Base-by-base conservation (phyloP, 1,140 invertebrate genomes). In the Argopecten irradians region DNA sequence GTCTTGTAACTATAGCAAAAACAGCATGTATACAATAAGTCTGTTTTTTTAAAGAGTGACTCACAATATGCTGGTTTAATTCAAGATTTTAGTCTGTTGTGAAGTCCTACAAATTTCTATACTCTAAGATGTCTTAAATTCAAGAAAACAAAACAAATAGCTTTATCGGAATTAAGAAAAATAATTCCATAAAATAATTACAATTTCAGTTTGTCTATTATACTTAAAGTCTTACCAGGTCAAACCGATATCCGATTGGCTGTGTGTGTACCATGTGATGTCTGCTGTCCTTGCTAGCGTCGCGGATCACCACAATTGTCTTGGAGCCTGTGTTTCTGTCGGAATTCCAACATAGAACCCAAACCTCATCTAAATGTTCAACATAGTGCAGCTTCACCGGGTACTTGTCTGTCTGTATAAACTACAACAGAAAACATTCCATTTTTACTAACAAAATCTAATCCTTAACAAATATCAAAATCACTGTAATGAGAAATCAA, bases 241-340 rank as follows among this genome's bases (percentile, higher is more conserved):
- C 97, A 94, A 98, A 98, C 93, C 97, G 97, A 9, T 97, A 97
- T 92, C 97, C 97, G 39, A 98, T 97, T 2, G 97, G 97, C 93
- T 98, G 97, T 0, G 97, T 97, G 93, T 98, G 97, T 0, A 98
- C 97, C 0, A 97, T 97, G 93, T 97, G 97, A 93, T 98, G 97
- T 93, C 97, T 97, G 89, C 97, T 96, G 94, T 97, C 97, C 93
- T 97, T 97, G 22, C 97, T 97, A 71, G 97, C 97, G 94, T 97
- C 97, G 34, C 97, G 95, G 90, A 98, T 97, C 14, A 98, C 97
- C 36, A 96, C 97, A 86, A 98, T 96, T 0, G 97, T 98, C 95
- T 97, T 97, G 55, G 97, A 96, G 7, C 97, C 97, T 85, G 96
- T 90, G 91, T 96, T 95, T 36, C 95, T 93, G 35, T 96, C 95